phyloP scores from a whole-genome alignment of 2,797 vertebrate genomes.

The Cuniculus paca region DNA sequence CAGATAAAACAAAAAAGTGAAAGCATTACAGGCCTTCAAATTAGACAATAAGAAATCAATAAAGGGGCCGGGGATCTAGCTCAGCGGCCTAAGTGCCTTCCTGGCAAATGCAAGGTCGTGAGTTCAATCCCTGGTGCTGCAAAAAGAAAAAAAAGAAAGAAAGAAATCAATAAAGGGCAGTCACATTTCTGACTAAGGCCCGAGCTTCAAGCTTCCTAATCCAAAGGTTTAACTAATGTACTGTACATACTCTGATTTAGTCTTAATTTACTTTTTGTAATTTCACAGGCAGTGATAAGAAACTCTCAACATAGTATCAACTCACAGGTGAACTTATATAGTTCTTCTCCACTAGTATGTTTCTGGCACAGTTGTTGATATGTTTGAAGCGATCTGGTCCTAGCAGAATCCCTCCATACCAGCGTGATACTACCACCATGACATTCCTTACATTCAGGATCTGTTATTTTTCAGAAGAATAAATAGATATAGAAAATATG shows the following conservation, averaged over 20 bases:
- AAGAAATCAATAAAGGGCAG: too few relatives aligned
- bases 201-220: background rate
- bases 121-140: too few relatives aligned
- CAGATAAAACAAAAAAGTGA: too few relatives aligned
- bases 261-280: background rate
- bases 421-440: conserved; percentile 97
- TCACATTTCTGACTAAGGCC: background rate
- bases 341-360: conserved; percentile 93
- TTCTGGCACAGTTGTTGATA: conserved; percentile 98
- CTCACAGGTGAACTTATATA: conserved; percentile 91
- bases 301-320: background rate
- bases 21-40: too few relatives aligned
- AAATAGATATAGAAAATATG: conserved; percentile 14
- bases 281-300: background rate
- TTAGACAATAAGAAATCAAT: too few relatives aligned
- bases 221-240: background rate
- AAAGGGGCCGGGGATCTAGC: too few relatives aligned
- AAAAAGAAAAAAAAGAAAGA: too few relatives aligned
- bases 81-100: too few relatives aligned
- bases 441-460: conserved; percentile 96
- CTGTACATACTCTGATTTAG: background rate
- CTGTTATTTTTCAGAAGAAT: conserved; percentile 87
- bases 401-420: conserved; percentile 97
- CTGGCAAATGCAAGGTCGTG: too few relatives aligned
- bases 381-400: conserved; percentile 99